phyloP scores from a whole-genome alignment of 2,888 invertebrate species.

The Therioaphis trifolii region DNA sequence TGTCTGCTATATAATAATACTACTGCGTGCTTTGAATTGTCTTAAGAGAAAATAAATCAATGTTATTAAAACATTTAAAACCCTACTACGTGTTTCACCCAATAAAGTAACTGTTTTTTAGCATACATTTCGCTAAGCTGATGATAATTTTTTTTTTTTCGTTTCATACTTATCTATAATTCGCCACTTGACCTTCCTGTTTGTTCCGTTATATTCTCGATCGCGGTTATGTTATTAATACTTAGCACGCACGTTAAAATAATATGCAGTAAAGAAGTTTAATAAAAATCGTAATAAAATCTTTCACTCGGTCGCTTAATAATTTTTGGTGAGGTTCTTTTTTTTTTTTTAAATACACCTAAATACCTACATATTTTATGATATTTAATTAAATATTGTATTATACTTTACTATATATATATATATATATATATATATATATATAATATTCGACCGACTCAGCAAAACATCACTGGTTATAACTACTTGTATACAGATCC shows the following conservation, averaged over 20 bases:
- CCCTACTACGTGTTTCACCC: constrained; percentile 46
- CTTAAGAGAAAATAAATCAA: neutral
- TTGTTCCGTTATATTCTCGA: constrained; percentile 57
- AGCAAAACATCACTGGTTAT: too few species aligned
- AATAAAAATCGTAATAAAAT: neutral
- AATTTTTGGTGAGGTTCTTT: too few species aligned
- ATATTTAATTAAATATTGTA: too few species aligned
- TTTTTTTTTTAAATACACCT: too few species aligned
- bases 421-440: too few species aligned
- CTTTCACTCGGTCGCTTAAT: neutral
- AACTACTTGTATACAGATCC: too few species aligned
- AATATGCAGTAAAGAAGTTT: neutral
- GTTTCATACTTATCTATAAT: constrained; percentile 39
- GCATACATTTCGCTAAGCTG: constrained; percentile 36
- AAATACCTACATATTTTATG: too few species aligned
- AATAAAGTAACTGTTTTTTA: constrained; percentile 58
- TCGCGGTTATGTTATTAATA: constrained; percentile 54
- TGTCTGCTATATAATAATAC: neutral
- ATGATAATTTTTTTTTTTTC: constrained; percentile 46
- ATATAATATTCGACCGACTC: too few species aligned
- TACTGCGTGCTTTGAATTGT: constrained; percentile 30
- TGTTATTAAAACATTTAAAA: constrained; percentile 36
- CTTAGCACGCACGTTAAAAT: constrained; percentile 1
- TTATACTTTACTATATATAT: too few species aligned
- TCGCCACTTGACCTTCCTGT: constrained; percentile 55